Base-by-base conservation (phyloP, 2,113 vertebrate species). In the Agapornis roseicollis region DNA sequence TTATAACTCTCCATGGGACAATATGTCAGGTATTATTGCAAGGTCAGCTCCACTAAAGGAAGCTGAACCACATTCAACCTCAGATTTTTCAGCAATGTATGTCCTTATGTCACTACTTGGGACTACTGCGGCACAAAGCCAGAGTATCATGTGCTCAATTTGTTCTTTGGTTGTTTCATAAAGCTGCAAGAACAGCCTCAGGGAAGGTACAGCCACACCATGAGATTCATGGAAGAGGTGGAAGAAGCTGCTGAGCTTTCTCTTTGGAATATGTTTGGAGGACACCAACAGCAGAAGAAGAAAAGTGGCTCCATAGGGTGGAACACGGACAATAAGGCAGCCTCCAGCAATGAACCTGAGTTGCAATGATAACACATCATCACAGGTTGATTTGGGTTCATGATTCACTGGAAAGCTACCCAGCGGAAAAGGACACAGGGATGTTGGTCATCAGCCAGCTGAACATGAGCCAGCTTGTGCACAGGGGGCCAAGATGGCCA, bases 11-110 rank as follows among this genome's bases (percentile, higher is more conserved):
- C 69, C 9, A 4, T 47, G 39, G 76, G 64, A 80, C 72, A 88
- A 73, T 78, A 66, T 0, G 1, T 86, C 37, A 78, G 77, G 39
- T 88, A 44, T 74, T 74, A 60, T 10, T 94, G 81, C 65, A 90
- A 95, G 70, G 65, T 94, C 86, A 90, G 80, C 64, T 84, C 47
- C 11, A 11, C 39, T 74, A 80, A 90, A 84, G 55, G 56, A 90
- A 90, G 61, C 39, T 56, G 65, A 92, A 85, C 73, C 41, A 68
- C 60, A 83, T 64, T 83, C 90, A 81, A 6, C 25, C 44, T 88
- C 69, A 52, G 49, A 83, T 88, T 93, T 89, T 88, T 39, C 44
- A 84, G 85, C 49, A 93, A 68, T 41, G 12, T 88, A 56, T 49
- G 28, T 79, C 90, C 73, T 93, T 90, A 71, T 64, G 76, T 55